Conservation (phyloP, 2,888 invertebrate genomes). For the Sicus ferrugineus region DNA sequence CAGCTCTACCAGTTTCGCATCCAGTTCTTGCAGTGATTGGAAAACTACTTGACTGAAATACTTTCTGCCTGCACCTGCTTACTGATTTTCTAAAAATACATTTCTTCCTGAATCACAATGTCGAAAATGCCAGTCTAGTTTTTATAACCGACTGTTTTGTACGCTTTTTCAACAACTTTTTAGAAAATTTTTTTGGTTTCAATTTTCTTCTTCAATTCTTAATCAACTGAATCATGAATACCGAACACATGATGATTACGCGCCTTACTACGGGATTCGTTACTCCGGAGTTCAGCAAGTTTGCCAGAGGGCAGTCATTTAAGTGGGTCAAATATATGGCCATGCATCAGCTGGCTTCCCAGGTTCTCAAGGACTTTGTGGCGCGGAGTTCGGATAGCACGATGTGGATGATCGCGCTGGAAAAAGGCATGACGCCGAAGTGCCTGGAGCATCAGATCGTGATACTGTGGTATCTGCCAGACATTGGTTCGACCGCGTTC, state of each 20-base stretch:
- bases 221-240: slow-evolving; percentile 4
- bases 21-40: no score
- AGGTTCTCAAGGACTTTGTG: background rate
- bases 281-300: background rate
- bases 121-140: slow-evolving; percentile 29
- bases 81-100: no score
- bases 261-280: background rate
- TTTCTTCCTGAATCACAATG: background rate
- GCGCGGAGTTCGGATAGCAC: background rate
- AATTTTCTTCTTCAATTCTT: background rate
- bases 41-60: no score
- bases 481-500: background rate
- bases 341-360: slow-evolving; percentile 4
- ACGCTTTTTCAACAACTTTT: slow-evolving; percentile 14
- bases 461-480: background rate
- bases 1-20: no score
- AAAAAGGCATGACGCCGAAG: background rate
- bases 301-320: no score
- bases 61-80: no score
- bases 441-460: slow-evolving; percentile 6
- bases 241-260: background rate
- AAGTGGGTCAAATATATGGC: slow-evolving; percentile 7
- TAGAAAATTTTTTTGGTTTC: slow-evolving; percentile 10
- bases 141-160: slow-evolving; percentile 24
- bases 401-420: background rate